Evolutionary conservation across 1,140 invertebrate species (phyloP).

Genomic region (Thaumatotibia leucotreta): DNA sequence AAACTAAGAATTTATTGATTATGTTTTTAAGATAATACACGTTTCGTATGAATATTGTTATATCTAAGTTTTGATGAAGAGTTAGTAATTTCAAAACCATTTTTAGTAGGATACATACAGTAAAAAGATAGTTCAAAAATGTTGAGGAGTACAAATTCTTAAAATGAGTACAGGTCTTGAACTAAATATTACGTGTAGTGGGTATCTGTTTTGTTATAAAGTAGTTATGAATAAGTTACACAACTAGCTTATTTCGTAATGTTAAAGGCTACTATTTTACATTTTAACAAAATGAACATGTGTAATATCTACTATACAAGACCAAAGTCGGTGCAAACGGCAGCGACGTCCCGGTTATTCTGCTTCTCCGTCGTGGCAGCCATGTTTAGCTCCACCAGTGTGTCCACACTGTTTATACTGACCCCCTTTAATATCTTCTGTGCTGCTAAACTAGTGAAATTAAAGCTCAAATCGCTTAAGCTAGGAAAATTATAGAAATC

Average conservation of each 20-base stretch:
- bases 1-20: constrained; percentile 54
- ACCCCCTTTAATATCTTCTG: constrained; percentile 90
- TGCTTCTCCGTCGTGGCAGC: constrained; percentile 85
- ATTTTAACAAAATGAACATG: constrained; percentile 63
- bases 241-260: constrained; percentile 37
- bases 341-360: constrained; percentile 79
- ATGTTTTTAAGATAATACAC: constrained; percentile 32
- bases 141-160: constrained; percentile 65
- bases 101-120: constrained; percentile 52
- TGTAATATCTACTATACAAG: constrained; percentile 66
- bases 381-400: constrained; percentile 90
- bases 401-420: constrained; percentile 91
- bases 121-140: constrained; percentile 57
- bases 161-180: constrained; percentile 59
- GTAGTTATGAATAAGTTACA: constrained; percentile 58
- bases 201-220: constrained; percentile 62
- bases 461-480: constrained; percentile 88
- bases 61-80: constrained; percentile 59
- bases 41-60: constrained; percentile 56
- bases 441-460: constrained; percentile 90
- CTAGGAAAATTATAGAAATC: constrained; percentile 89
- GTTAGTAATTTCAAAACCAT: constrained; percentile 59
- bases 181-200: constrained; percentile 52
- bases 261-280: constrained; percentile 69
- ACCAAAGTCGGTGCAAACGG: constrained; percentile 74